Evolutionary conservation across 2,797 vertebrate genomes (phyloP).

Genomic region (Arnoldichthys spilopterus): DNA sequence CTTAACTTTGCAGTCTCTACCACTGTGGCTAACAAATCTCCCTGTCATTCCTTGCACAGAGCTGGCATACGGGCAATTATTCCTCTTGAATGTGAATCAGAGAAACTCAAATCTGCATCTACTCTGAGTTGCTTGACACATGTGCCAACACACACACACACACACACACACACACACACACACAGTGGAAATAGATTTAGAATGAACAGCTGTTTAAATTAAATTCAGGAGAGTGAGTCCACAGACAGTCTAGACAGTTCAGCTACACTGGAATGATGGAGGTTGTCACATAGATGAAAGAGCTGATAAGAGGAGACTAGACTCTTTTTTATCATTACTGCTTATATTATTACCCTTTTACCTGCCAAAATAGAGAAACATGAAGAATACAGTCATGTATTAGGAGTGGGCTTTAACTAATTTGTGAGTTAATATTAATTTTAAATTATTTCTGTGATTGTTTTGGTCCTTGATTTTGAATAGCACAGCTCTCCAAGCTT

Average conservation of each 20-base stretch:
- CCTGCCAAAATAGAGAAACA: conserved; percentile 20
- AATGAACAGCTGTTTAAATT: conserved; percentile 82
- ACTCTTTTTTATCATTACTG: conserved; percentile 68
- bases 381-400: conserved; percentile 14
- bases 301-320: conserved; percentile 67
- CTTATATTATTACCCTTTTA: conserved; percentile 60
- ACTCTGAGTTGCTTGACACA: conserved; percentile 7
- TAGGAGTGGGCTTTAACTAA: conserved; percentile 25
- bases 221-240: conserved; percentile 67
- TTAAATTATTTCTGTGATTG: background rate
- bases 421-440: conserved; percentile 24
- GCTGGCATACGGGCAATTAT: conserved; percentile 37
- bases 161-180: background rate
- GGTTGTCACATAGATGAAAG: conserved; percentile 80
- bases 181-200: conserved; percentile 51
- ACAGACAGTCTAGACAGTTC: conserved; percentile 74
- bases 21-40: conserved; percentile 14
- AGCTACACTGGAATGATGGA: conserved; percentile 79
- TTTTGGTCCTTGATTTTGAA: conserved; percentile 18
- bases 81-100: conserved; percentile 58
- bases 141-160: conserved; percentile 8
- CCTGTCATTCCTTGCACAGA: conserved; percentile 14
- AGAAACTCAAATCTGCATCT: conserved; percentile 58
- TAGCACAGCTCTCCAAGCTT: background rate
- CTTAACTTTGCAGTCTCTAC: background rate